A percentile compares a stretch with the other conserved stretches of the same genome.
These are phyloP conservation scores for Siderastrea radians DNA, from an alignment of 92 coral and sea anemone genomes.

Conservation along the genomic window DNA sequence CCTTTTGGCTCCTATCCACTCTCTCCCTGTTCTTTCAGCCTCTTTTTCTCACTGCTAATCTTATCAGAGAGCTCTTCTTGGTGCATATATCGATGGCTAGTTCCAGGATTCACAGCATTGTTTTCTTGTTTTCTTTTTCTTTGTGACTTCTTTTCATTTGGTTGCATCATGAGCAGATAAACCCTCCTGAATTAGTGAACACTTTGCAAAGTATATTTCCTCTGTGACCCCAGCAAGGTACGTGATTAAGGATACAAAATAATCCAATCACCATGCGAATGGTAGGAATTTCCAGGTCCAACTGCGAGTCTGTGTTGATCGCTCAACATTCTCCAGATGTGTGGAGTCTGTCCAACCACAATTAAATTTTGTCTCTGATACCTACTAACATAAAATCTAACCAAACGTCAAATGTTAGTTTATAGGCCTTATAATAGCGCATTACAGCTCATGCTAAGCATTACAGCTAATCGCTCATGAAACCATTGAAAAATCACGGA, in stretches of 20 bases:
- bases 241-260: not conserved
- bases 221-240: not conserved
- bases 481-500: too few species aligned
- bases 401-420: too few species aligned
- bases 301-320: too few species aligned
- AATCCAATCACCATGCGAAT: too few species aligned
- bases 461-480: too few species aligned
- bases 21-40: not conserved
- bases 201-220: not conserved
- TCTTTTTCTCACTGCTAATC: not conserved
- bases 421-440: too few species aligned
- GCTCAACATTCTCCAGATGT: too few species aligned
- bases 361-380: too few species aligned
- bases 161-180: not conserved
- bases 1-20: constrained; percentile 19
- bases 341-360: too few species aligned
- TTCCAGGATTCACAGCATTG: not conserved
- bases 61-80: not conserved
- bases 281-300: too few species aligned
- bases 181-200: not conserved
- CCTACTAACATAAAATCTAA: too few species aligned
- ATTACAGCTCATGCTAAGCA: too few species aligned
- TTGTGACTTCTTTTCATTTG: not conserved
- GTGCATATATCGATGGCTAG: not conserved
- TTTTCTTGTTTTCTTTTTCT: not conserved